These are phyloP conservation scores for Eupsilia transversa DNA, from an alignment of 2,888 invertebrate species.

Conservation along the genomic window DNA sequence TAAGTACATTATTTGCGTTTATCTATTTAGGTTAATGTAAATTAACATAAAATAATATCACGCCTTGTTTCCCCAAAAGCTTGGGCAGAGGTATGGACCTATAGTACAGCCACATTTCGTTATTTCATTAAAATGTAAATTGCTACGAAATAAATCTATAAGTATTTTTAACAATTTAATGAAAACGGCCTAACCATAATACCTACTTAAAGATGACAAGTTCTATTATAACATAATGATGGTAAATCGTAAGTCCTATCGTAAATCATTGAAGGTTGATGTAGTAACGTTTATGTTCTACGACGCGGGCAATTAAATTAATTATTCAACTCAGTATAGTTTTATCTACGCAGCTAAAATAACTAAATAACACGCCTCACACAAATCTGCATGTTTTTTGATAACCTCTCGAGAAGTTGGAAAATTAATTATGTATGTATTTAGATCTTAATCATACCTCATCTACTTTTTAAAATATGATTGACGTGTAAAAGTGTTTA, in stretches of 20 bases:
- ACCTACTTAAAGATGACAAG: not conserved
- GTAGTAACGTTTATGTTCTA: not conserved
- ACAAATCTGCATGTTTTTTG: not conserved
- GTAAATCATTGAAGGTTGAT: constrained; percentile 8
- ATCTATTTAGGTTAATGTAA: constrained; percentile 8
- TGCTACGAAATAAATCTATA: not conserved
- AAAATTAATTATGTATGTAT: not conserved
- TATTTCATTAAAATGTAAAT: not conserved
- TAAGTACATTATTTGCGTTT: not conserved
- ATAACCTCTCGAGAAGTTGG: not conserved
- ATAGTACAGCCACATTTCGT: not conserved
- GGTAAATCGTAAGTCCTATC: not conserved
- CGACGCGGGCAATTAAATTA: constrained; percentile 13
- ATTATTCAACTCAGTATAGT: not conserved
- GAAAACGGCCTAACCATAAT: not conserved
- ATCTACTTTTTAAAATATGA: not conserved
- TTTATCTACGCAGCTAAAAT: not conserved
- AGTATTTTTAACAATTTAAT: not conserved
- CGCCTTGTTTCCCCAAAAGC: not conserved
- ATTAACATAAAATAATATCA: not conserved
- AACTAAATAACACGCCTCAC: not conserved
- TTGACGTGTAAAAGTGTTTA: not conserved
- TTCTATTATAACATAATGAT: not conserved
- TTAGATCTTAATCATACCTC: not conserved
- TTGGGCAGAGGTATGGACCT: not conserved